Base-by-base conservation (phyloP, 2,113 vertebrate genomes). In the Limanda limanda region DNA sequence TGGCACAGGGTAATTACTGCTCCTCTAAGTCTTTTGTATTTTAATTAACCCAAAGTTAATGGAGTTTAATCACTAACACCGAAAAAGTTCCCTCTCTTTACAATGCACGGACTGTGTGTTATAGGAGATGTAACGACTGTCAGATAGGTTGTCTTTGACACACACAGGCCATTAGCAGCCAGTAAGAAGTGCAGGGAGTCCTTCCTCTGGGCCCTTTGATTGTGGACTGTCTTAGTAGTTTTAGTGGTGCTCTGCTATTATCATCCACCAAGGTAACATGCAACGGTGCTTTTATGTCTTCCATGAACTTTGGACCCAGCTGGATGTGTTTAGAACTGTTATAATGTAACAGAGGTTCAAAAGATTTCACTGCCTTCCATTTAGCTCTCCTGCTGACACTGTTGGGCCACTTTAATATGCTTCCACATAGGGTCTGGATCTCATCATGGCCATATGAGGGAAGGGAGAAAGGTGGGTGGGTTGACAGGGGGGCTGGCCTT, bases 281-380 rank as follows among this genome's bases (percentile, higher is more conserved):
- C 93, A 86, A 91, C 83, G 74, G 79, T 64, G 89, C 92, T 93
- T 94, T 94, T 92, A 94, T 94, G 93, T 93, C 92, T 89, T 92
- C 83, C 86, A 90, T 94, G 92, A 95, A 94, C 93, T 95, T 94
- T 94, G 91, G 91, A 94, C 91, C 86, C 93, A 95, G 92, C 92
- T 96, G 94, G 91, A 93, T 95, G 93, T 95, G 93, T 95, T 96
- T 95, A 95, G 92, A 92, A 89, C 81, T 89, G 92, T 94, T 96
- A 95, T 95, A 95, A 93, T 93, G 89, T 94, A 95, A 93, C 91
- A 89, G 90, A 95, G 94, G 93, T 95, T 95, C 93, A 95, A 94
- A 96, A 95, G 94, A 93, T 89, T 94, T 94, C 91, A 92, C 88
- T 94, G 91, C 88, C 93, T 94, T 95, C 93, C 93, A 94, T 95